Base-by-base conservation (phyloP, 2,113 vertebrate genomes). In the Rhombomys opimus region DNA sequence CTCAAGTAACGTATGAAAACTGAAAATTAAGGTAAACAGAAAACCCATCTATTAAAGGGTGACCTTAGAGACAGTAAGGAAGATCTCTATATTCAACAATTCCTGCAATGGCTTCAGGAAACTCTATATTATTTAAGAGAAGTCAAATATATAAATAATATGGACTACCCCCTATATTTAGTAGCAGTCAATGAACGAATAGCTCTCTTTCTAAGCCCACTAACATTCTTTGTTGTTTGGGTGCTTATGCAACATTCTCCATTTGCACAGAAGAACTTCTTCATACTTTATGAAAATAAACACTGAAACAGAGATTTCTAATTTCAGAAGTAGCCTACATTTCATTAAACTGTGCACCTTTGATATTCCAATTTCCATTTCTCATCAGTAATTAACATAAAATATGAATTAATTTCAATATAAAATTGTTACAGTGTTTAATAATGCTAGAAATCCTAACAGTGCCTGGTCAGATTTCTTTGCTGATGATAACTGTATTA, bases 181-280 rank as follows among this genome's bases (percentile, higher is more conserved):
- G 38, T 97, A 61, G 89, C 95, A 61, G 27, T 85, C 35, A 97
- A 90, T 57, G 27, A 97, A 97, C 87, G 98, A 97, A 88, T 52
- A 95, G 92, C 7, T 30, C 32, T 81, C 18, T 97, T 96, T 94
- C 87, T 0, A 96, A 77, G 92, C 94, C 15, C 87, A 91, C 50
- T 78, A 90, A 97, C 94, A 54, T 5, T 3, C 0, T 80, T 87
- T 98, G 59, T 67, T 94, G 68, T 70, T 98, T 81, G 98, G 97
- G 98, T 97, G 90, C 95, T 90, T 75, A 63, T 52, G 52, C 94
- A 92, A 98, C 94, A 95, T 7, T 75, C 50, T 98, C 38, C 30
- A 95, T 95, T 98, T 97, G 87, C 70, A 68, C 91, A 59, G 54
- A 3, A 88, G 30, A 27, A 81, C 1, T 77, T 96, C 96, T 95